Evolutionary conservation across 2,888 invertebrate species (phyloP).

Genomic region (Augiades crinisus): DNA sequence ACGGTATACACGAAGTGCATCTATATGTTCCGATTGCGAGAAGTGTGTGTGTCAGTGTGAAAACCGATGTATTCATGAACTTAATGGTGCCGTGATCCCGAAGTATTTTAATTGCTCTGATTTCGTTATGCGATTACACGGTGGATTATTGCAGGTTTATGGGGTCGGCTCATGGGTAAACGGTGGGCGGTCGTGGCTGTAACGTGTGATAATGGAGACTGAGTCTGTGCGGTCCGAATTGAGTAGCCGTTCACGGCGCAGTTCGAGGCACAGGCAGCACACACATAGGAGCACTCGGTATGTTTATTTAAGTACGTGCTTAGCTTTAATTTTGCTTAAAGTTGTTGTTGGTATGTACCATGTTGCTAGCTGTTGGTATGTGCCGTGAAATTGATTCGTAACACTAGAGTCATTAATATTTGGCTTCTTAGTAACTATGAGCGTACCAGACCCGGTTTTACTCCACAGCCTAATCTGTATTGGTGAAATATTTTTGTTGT

Average conservation of each 20-base stretch:
- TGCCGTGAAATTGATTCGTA: constrained; percentile 13
- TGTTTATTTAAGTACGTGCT: constrained; percentile 27
- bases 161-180: constrained; percentile 61
- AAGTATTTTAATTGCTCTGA: constrained; percentile 69
- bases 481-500: too few relatives aligned
- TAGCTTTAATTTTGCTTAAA: not conserved
- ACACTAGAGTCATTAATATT: not conserved
- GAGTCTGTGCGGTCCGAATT: constrained; percentile 96
- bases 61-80: constrained; percentile 32
- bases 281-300: constrained; percentile 86
- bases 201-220: constrained; percentile 88
- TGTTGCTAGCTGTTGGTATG: not conserved
- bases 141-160: constrained; percentile 54
- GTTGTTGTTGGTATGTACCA: not conserved
- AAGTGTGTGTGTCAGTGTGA: constrained; percentile 36
- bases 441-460: too few relatives aligned
- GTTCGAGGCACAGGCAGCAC: constrained; percentile 83
- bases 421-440: too few relatives aligned
- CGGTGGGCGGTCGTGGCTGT: constrained; percentile 37
- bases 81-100: constrained; percentile 51
- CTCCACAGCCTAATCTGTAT: too few relatives aligned
- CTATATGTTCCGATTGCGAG: constrained; percentile 8
- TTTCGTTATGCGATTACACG: constrained; percentile 53
- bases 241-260: constrained; percentile 90
- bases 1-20: constrained; percentile 1